Percentiles rank a stretch among this genome's conserved stretches.
phyloP scores from a whole-genome alignment of 1,140 invertebrate species.

The Anoplolepis gracilipes region DNA sequence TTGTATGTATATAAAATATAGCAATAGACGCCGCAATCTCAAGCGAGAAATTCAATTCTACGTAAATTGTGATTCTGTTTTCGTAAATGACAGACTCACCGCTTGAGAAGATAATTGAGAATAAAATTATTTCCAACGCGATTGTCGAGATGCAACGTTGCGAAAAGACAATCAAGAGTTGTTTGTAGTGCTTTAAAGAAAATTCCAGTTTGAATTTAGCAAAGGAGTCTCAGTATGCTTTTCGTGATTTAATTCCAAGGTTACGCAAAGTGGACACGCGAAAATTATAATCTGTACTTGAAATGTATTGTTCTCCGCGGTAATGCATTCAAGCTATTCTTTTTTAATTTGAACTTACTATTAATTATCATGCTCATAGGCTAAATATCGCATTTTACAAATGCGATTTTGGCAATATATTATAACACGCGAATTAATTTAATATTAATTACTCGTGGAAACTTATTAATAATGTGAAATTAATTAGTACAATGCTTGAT shows the following conservation, averaged over 20 bases:
- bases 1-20: background rate
- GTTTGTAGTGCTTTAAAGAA: conserved; percentile 16
- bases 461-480: conserved; percentile 36
- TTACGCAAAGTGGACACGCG: conserved; percentile 1
- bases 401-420: conserved; percentile 19
- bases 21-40: background rate
- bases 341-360: background rate
- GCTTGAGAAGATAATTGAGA: conserved; percentile 47
- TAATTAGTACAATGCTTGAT: conserved; percentile 1
- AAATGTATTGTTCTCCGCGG: background rate
- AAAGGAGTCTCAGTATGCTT: background rate
- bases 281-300: background rate
- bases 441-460: background rate
- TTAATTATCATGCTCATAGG: background rate
- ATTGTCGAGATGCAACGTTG: conserved; percentile 37
- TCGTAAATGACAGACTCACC: background rate
- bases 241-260: background rate
- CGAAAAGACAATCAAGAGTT: conserved; percentile 39
- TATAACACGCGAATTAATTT: conserved; percentile 18
- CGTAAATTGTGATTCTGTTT: conserved; percentile 22
- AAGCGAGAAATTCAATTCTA: conserved; percentile 19
- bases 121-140: conserved; percentile 31
- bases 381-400: conserved; percentile 16
- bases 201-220: conserved; percentile 18
- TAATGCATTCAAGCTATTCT: background rate